A percentile compares a stretch with the other conserved stretches of the same genome.
Evolutionary conservation across 2,797 vertebrate genomes (phyloP).

Genomic region (Anomalospiza imberbis): DNA sequence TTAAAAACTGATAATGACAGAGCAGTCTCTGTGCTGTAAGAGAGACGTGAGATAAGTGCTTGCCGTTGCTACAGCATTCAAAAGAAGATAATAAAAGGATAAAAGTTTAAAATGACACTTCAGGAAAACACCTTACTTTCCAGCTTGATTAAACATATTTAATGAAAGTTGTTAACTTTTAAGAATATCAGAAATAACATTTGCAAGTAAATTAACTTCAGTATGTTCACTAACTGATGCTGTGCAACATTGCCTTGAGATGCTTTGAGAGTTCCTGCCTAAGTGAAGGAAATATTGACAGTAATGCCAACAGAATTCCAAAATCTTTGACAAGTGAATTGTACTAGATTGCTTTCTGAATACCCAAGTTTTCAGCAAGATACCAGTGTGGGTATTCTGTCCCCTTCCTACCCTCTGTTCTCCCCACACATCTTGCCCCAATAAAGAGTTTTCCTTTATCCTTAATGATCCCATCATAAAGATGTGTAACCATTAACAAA

Average conservation of each 20-base stretch:
- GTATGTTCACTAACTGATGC: background rate
- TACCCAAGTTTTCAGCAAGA: background rate
- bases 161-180: conserved; percentile 26
- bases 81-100: conserved; percentile 35
- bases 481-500: background rate
- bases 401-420: background rate
- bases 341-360: background rate
- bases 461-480: background rate
- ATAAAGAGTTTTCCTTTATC: background rate
- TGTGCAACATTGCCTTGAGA: background rate
- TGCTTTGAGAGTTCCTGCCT: background rate
- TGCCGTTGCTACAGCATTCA: conserved; percentile 30
- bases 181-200: background rate
- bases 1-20: conserved; percentile 61
- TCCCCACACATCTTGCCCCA: accelerated
- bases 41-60: conserved; percentile 37
- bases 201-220: conserved; percentile 35
- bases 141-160: conserved; percentile 46
- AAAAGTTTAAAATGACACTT: conserved; percentile 55
- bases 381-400: background rate
- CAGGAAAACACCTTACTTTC: conserved; percentile 23
- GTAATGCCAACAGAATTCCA: background rate
- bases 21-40: conserved; percentile 44
- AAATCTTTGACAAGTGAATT: background rate
- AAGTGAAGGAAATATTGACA: background rate